Evolutionary conservation across 2,888 invertebrate species (phyloP), one percentile per base, ranked within the genome.

Genomic region (Hartigia nigra): DNA sequence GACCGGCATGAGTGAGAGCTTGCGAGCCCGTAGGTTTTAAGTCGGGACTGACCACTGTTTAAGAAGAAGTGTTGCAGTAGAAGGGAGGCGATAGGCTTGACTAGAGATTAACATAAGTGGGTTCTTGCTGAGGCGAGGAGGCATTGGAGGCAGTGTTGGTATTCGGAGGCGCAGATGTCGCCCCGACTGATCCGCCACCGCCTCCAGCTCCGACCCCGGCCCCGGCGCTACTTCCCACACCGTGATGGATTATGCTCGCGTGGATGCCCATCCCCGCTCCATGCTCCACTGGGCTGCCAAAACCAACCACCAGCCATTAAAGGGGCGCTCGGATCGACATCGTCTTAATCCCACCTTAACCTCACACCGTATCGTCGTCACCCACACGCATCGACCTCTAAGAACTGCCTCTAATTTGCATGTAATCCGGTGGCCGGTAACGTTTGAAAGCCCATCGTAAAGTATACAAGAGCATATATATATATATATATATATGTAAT

Each of bases 71-170:
- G 91, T 91, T 91, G 91, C 91, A 91, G 91, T 91, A 91, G 91
- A 91, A 91, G 91, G 91, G 91, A 91, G 91, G 91, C 91, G 91
- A 91, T 91, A 91, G 91, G 90, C 91, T 91, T 91, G 94, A 95
- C 96, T 96, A 96, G 94, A 97, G 97, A 95, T 97, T 97, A 93
- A 97, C 97, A 94, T 97, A 97, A 89, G 97, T 97, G 87, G 97
- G 97, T 93, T 97, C 97, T 93, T 97, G 97, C 90, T 91, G 91
- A 90, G 91, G 91, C 91, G 91, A 91, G 89, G 92, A 92, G 88
- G 91, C 90, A 90, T 91, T 91, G 90, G 93, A 92, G 89, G 92
- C 92, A 90, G 92, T 90, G 89, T 92, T 92, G 86, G 91, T 89
- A 86, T 90, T 91, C 85, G 90, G 88, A 83, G 96, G 95, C 87